These are phyloP conservation scores for Periplaneta americana DNA, from an alignment of 1,140 invertebrate genomes.

Conservation along the genomic window DNA sequence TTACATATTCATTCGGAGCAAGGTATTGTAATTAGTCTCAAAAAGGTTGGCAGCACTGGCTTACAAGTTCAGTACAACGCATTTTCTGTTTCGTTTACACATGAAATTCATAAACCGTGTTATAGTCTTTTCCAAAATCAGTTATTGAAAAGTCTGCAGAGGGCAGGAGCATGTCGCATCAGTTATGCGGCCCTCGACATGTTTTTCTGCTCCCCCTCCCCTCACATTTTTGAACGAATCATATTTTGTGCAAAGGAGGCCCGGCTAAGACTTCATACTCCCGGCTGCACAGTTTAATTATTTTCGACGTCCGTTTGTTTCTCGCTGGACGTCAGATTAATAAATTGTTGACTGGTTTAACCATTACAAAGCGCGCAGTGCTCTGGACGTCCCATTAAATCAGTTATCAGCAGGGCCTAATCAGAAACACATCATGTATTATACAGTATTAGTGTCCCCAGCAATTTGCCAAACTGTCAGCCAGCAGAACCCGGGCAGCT, in stretches of 20 bases:
- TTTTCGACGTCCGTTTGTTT: background rate
- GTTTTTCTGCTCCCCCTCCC: no score
- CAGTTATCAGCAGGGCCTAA: constrained; percentile 3
- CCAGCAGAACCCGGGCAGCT: background rate
- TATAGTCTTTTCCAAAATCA: background rate
- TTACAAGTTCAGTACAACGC: no score
- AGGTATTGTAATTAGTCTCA: no score
- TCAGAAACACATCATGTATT: constrained; percentile 9
- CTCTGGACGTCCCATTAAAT: constrained; percentile 2
- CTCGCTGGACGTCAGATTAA: background rate
- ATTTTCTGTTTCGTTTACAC: background rate
- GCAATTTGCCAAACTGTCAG: constrained; percentile 7
- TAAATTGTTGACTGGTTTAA: constrained; percentile 2
- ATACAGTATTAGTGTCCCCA: constrained; percentile 1
- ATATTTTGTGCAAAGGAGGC: background rate
- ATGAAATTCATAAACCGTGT: background rate
- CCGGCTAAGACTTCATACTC: background rate
- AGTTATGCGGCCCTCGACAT: background rate
- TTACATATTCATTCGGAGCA: no score
- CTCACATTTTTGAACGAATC: background rate
- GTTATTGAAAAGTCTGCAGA: background rate
- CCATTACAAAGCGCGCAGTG: constrained; percentile 1
- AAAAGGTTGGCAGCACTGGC: no score
- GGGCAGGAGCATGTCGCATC: background rate
- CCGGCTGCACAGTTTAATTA: background rate